Conservation (phyloP, 2,888 invertebrate genomes). For the Anthoptus insignis region DNA sequence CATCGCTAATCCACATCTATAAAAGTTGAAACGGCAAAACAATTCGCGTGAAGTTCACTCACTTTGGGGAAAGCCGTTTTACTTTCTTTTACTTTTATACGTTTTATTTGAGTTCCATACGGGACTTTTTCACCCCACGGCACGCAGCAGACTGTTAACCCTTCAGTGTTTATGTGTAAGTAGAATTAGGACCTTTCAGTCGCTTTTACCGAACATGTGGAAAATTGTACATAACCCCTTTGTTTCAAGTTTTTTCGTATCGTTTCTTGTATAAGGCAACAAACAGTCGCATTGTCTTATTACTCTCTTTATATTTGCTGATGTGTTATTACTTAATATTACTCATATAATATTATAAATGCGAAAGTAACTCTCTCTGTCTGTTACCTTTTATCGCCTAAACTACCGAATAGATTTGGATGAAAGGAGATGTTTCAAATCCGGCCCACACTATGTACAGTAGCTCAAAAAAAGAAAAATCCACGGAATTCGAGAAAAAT, state of each 20-base stretch:
- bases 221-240: slow-evolving; percentile 8
- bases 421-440: no score
- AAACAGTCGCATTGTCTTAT: no score
- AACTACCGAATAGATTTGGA: no score
- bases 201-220: slow-evolving; percentile 56
- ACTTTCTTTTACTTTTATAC: slow-evolving; percentile 59
- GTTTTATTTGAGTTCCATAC: slow-evolving; percentile 60
- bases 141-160: slow-evolving; percentile 81
- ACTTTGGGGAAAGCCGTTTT: slow-evolving; percentile 47
- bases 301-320: no score
- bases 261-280: neutral
- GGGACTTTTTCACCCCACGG: slow-evolving; percentile 71
- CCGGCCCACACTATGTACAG: no score
- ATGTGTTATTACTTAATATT: no score
- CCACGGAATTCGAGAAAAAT: no score
- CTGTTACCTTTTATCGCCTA: no score
- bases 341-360: no score
- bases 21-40: slow-evolving; percentile 51
- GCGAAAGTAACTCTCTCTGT: no score
- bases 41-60: slow-evolving; percentile 53
- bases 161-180: slow-evolving; percentile 74
- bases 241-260: neutral
- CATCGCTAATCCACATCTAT: slow-evolving; percentile 11
- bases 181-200: slow-evolving; percentile 65
- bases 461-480: no score